Conservation (phyloP, 2,113 vertebrate species). For the Isichthys henryi region DNA sequence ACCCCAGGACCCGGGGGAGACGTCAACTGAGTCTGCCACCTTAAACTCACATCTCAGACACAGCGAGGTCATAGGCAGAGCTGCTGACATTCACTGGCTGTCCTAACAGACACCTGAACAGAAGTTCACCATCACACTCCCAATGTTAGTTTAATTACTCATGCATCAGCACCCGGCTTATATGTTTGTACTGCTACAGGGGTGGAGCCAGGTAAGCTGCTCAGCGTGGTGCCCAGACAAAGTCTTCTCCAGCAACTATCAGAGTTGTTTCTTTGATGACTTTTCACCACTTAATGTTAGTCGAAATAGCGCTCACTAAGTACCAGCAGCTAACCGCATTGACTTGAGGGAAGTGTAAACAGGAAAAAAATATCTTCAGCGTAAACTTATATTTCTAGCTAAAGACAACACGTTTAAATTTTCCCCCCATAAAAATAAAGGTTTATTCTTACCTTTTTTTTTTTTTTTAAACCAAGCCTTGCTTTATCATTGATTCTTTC, state of each 20-base stretch:
- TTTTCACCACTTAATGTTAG: neutral
- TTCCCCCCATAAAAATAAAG: neutral
- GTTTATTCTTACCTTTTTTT: neutral
- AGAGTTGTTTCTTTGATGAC: neutral
- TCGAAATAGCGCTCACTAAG: neutral
- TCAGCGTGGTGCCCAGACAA: neutral
- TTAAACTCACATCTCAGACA: neutral
- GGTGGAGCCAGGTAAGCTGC: neutral
- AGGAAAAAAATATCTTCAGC: neutral
- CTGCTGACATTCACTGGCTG: neutral
- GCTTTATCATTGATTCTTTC: too few species aligned
- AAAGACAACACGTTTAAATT: too few species aligned
- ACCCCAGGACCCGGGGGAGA: neutral
- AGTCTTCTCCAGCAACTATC: neutral
- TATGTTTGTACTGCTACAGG: neutral
- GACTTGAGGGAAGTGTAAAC: neutral
- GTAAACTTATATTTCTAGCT: neutral
- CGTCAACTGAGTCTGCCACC: neutral
- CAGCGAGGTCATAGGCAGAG: neutral
- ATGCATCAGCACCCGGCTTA: neutral
- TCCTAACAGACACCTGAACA: neutral
- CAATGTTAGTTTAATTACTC: neutral
- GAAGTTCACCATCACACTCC: too few species aligned
- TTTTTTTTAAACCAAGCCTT: neutral
- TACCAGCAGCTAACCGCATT: neutral